Evolutionary conservation across 2,113 vertebrate species (phyloP), one percentile per base, ranked within the genome.

Genomic region (Paracanthobrama guichenoti): DNA sequence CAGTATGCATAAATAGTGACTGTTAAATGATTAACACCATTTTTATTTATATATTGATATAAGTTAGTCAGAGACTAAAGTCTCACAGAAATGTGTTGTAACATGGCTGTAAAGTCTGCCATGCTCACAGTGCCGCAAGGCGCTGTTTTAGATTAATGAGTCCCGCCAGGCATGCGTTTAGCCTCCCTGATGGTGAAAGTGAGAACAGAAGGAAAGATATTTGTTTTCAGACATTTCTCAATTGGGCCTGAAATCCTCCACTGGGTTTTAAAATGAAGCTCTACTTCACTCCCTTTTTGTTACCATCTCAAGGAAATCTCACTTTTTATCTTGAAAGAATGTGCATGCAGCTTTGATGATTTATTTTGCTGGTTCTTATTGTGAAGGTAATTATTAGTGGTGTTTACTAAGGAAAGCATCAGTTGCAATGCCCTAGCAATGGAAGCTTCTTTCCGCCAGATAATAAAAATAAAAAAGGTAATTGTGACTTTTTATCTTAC

Each of bases 201-300:
- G 62, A 81, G 81, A 82, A 87, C 60, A 88, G 81, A 86, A 74
- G 83, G 83, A 79, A 50, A 77, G 76, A 39, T 73, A 44, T 88
- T 86, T 85, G 82, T 88, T 85, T 83, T 86, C 26, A 39, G 55
- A 81, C 39, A 35, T 78, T 83, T 84, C 82, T 87, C 80, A 79
- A 53, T 87, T 77, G 50, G 77, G 59, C 24, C 24, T 82, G 28
- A 39, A 48, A 50, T 85, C 55, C 79, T 72, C 84, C 42, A 69
- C 72, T 75, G 81, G 57, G 55, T 59, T 74, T 18, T 53, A 35
- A 74, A 71, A 83, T 53, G 42, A 80, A 67, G 28, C 78, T 31
- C 42, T 80, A 48, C 24, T 66, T 80, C 24, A 46, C 28, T 84
- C 14, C 0, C 72, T 50, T 5, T 12, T 60, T 85, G 62, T 74